Base-by-base conservation (phyloP, 2,888 invertebrate species). In the Hirtodrosophila cameraria region DNA sequence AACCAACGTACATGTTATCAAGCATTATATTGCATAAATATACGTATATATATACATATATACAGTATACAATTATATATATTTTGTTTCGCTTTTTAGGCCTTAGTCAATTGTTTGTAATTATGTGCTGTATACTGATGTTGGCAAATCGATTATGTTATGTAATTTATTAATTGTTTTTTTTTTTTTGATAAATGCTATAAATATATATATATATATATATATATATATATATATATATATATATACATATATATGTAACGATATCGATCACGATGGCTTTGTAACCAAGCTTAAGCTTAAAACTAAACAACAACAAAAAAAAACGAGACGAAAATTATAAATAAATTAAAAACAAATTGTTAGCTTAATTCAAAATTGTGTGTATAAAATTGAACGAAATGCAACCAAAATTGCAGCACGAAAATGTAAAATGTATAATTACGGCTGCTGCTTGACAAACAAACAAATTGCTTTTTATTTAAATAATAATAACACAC, bases 61-160 rank as follows among this genome's bases (percentile, higher is more conserved):
- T 49, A 48, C n/a, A n/a, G n/a, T 61, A 65, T 15, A 57, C 30
- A 42, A 50, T 43, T 31, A 55, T 48, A 54, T 52, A 60, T 46
- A 57, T 72, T 55, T 71, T 83, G 64, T 77, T 83, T 80, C 58
- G 80, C 70, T 79, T 75, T n/a, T 82, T 82, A 81, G 82, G 85
- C 67, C 57, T 81, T 82, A 81, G 78, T 81, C 70, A 85, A 85
- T 78, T 80, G 82, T 78, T 84, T 84, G 65, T 74, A 68, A 73
- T 60, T 38, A 57, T 49, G 74, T 71, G 70, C 70, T 72, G 72
- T 71, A 66, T 65, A 69, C 45, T 58, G 16, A 72, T 58, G 52
- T 62, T 61, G 66, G 75, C 66, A 75, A 68, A 71, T 65, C 54
- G 49, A 67, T 73, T 72, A 71, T 71, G 73, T 71, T 83, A 67